Evolutionary conservation across 2,797 vertebrate species (phyloP).

Genomic region (Kryptopterus vitreolus): DNA sequence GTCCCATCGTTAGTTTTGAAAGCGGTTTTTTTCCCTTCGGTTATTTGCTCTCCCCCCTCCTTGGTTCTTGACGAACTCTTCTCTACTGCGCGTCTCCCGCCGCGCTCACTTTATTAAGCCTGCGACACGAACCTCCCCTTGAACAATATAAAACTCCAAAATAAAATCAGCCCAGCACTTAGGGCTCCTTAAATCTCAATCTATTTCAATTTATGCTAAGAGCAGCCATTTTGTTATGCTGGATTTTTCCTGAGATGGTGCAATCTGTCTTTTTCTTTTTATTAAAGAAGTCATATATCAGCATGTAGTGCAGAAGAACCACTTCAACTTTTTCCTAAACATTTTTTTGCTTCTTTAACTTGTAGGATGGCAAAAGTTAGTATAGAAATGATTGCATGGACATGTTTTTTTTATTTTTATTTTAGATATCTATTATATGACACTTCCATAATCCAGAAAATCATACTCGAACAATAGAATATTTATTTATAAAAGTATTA

Average conservation of each 20-base stretch:
- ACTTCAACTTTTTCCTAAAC: background rate
- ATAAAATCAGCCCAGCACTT: conserved; percentile 33
- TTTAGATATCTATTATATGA: background rate
- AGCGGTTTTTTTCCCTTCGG: background rate
- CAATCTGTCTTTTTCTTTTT: background rate
- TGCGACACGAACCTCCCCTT: no score
- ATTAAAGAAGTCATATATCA: background rate
- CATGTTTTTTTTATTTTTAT: background rate
- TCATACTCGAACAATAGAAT: background rate
- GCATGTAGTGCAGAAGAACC: background rate
- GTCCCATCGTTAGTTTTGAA: background rate
- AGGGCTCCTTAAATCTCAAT: background rate
- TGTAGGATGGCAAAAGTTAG: background rate
- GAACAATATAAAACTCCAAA: no score
- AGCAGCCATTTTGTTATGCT: conserved; percentile 17
- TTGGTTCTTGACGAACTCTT: no score
- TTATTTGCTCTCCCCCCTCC: no score
- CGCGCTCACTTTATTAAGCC: no score
- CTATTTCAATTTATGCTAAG: conserved; percentile 18
- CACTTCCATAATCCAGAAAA: background rate
- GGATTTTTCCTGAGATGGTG: background rate
- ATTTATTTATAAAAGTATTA: no score
- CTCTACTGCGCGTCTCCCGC: no score
- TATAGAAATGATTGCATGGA: background rate
- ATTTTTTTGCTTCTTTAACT: conserved; percentile 3